Conservation (phyloP, 2,888 invertebrate genomes). For the Charanyca ferruginea region DNA sequence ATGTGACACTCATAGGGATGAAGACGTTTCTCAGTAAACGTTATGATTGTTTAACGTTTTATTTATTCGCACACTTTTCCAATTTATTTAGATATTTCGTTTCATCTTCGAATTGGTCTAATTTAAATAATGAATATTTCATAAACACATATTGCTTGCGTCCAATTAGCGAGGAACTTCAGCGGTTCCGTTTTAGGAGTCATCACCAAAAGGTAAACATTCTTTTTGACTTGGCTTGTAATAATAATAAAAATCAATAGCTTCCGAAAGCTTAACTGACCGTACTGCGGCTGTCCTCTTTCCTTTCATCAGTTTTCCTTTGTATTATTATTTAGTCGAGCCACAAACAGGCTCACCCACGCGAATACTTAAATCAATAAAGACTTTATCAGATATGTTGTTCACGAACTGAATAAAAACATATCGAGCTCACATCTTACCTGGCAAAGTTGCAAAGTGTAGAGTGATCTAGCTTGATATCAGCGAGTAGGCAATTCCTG, state of each 20-base stretch:
- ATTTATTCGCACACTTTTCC: slow-evolving; percentile 32
- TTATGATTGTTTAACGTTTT: slow-evolving; percentile 21
- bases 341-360: slow-evolving; percentile 63
- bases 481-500: slow-evolving; percentile 1
- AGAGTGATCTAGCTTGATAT: slow-evolving; percentile 10
- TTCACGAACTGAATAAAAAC: slow-evolving; percentile 42
- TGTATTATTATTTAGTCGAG: slow-evolving; percentile 70
- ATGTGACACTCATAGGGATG: too few species aligned
- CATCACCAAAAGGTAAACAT: slow-evolving; percentile 33
- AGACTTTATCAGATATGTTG: slow-evolving; percentile 43
- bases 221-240: slow-evolving; percentile 38
- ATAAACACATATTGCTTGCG: neutral
- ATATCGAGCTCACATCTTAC: slow-evolving; percentile 21
- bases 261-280: slow-evolving; percentile 73
- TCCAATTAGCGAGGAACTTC: neutral
- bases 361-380: slow-evolving; percentile 62
- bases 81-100: slow-evolving; percentile 26
- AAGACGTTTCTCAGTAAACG: slow-evolving; percentile 19
- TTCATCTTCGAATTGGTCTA: slow-evolving; percentile 11
- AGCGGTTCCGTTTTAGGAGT: neutral
- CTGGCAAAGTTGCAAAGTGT: slow-evolving; percentile 2
- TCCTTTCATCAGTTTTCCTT: slow-evolving; percentile 69
- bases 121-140: neutral
- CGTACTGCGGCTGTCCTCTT: slow-evolving; percentile 67
- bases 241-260: slow-evolving; percentile 72